A percentile compares a stretch with the other conserved stretches of the same genome.
Conservation (phyloP, 2,113 vertebrate genomes). For the Panthera uncia region DNA sequence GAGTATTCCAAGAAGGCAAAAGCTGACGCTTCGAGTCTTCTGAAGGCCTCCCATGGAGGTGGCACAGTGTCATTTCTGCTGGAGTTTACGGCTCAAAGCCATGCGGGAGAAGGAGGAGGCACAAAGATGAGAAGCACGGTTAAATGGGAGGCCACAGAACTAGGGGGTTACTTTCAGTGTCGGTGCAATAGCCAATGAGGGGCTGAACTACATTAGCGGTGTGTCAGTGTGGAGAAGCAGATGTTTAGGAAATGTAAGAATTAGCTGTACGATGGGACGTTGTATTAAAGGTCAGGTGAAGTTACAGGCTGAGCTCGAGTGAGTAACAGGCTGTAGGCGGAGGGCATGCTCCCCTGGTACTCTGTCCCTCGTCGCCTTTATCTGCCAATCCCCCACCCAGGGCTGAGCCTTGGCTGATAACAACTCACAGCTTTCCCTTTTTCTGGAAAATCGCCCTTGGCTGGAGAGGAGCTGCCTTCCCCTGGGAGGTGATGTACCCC, state of each 20-base stretch:
- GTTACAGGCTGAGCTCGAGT: neutral
- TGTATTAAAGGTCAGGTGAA: neutral
- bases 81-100: neutral
- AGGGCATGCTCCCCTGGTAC: too few species aligned
- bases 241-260: neutral
- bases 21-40: neutral
- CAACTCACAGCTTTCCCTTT: neutral
- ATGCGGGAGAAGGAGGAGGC: rapidly evolving
- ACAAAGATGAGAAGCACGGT: neutral
- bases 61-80: neutral
- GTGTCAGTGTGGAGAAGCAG: neutral
- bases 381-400: neutral
- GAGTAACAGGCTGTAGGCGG: neutral
- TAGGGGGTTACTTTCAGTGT: neutral
- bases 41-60: neutral
- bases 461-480: neutral
- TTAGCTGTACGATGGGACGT: rapidly evolving
- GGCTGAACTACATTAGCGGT: neutral
- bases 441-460: neutral
- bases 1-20: neutral
- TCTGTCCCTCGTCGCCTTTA: neutral
- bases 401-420: neutral
- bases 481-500: neutral
- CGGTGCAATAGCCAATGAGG: neutral
- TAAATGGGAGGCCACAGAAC: neutral